Conservation (phyloP, 2,797 vertebrate genomes). For the Anableps anableps region DNA sequence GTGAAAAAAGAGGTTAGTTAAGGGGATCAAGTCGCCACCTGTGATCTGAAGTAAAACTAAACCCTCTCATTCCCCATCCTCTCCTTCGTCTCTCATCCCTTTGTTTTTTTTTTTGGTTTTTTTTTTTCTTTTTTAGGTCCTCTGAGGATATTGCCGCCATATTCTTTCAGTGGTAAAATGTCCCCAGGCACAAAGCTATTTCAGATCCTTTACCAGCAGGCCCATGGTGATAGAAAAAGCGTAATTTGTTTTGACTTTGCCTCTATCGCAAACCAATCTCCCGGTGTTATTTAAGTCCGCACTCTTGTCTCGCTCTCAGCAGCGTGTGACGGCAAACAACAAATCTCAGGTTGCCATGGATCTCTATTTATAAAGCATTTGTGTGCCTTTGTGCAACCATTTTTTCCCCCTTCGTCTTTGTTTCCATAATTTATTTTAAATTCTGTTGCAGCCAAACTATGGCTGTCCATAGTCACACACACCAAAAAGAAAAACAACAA, state of each 20-base stretch:
- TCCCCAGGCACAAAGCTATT: constrained; percentile 79
- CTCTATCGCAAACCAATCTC: constrained; percentile 79
- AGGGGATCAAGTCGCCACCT: constrained; percentile 71
- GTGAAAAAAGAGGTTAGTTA: constrained; percentile 68
- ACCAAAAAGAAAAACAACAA: constrained; percentile 35
- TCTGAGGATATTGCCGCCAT: constrained; percentile 69
- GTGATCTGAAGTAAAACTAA: constrained; percentile 69
- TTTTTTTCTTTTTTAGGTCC: constrained; percentile 65
- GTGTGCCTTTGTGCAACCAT: constrained; percentile 27
- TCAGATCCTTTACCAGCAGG: constrained; percentile 78
- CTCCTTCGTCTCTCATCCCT: constrained; percentile 51
- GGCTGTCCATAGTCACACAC: constrained; percentile 35
- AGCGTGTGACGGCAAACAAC: constrained; percentile 76
- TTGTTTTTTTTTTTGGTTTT: constrained; percentile 66
- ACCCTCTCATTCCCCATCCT: constrained; percentile 56
- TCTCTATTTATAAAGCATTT: constrained; percentile 75
- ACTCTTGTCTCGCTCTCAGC: constrained; percentile 73
- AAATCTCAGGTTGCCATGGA: constrained; percentile 80
- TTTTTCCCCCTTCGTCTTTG: constrained; percentile 25
- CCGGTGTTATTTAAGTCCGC: constrained; percentile 78
- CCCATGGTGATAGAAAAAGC: constrained; percentile 77
- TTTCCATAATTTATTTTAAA: constrained; percentile 54
- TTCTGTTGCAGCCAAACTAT: constrained; percentile 55
- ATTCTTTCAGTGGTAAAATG: constrained; percentile 78
- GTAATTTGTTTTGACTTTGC: constrained; percentile 84